A percentile compares a stretch with the other conserved stretches of the same genome.
These are phyloP conservation scores for Mus spretus DNA, from an alignment of 2,797 vertebrate genomes.

Conservation along the genomic window DNA sequence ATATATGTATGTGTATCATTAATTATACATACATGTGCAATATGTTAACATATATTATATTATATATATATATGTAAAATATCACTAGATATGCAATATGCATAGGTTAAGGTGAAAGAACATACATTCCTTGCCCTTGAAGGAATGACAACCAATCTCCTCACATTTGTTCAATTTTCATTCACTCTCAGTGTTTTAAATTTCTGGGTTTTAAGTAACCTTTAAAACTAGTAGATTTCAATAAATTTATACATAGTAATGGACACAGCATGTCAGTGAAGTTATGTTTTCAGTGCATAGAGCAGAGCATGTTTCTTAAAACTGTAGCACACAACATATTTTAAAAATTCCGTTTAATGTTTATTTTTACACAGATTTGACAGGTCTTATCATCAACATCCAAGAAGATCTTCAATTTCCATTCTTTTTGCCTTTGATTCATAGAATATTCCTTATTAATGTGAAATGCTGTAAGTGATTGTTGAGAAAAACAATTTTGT, in stretches of 20 bases:
- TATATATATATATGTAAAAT: not conserved
- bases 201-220: not conserved
- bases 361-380: conserved; percentile 48
- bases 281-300: conserved; percentile 31
- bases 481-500: conserved; percentile 50
- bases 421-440: conserved; percentile 69
- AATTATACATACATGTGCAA: not conserved
- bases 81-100: not conserved
- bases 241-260: not conserved
- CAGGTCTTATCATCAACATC: conserved; percentile 64
- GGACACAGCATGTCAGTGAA: not conserved
- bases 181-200: not conserved
- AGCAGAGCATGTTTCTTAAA: not conserved
- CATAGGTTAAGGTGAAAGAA: not conserved
- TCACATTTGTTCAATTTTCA: not conserved
- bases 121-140: not conserved
- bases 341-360: conserved; percentile 68
- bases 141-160: not conserved
- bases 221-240: not conserved
- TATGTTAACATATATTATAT: not conserved
- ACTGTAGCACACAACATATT: conserved; percentile 54
- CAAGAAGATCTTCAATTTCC: conserved; percentile 50
- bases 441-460: conserved; percentile 45
- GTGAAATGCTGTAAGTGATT: conserved; percentile 65
- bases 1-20: not conserved